Evolutionary conservation across 2,888 invertebrate species (phyloP).

Genomic region (Odontocolon sp.): DNA sequence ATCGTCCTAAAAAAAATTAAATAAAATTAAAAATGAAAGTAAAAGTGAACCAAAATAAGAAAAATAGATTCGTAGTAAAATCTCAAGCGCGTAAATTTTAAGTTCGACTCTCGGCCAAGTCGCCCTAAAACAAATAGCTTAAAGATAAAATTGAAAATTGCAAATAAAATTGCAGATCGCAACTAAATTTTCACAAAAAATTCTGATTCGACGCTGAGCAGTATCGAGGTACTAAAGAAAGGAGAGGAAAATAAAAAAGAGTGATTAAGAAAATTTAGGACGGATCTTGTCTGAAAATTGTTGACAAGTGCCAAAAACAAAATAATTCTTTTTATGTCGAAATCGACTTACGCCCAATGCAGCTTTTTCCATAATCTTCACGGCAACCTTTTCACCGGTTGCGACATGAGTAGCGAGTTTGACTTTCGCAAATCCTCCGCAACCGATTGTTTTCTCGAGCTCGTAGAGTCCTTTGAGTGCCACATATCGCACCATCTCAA

Average conservation of each 20-base stretch:
- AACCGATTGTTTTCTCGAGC: slow-evolving; percentile 87
- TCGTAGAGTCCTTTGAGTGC: slow-evolving; percentile 85
- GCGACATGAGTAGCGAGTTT: slow-evolving; percentile 89
- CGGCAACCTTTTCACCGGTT: slow-evolving; percentile 91
- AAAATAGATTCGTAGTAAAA: too few relatives aligned
- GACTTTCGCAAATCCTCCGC: slow-evolving; percentile 92
- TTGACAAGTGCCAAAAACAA: background rate
- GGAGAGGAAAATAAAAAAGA: background rate
- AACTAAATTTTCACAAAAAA: too few relatives aligned
- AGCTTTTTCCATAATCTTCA: slow-evolving; percentile 91
- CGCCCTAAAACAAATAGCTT: too few relatives aligned
- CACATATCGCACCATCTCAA: slow-evolving; percentile 81
- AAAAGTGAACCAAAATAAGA: too few relatives aligned
- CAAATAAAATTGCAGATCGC: too few relatives aligned
- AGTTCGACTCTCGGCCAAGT: too few relatives aligned
- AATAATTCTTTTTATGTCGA: background rate
- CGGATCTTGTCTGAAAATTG: background rate
- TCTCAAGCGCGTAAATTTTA: too few relatives aligned
- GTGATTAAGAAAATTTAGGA: too few relatives aligned
- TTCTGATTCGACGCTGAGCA: too few relatives aligned
- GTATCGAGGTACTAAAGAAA: background rate
- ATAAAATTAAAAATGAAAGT: too few relatives aligned
- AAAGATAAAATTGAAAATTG: too few relatives aligned
- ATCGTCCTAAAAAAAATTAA: background rate
- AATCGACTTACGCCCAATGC: slow-evolving; percentile 84